Evolutionary conservation across 1,140 invertebrate species (phyloP).

Genomic region (Arctopsyche grandis): DNA sequence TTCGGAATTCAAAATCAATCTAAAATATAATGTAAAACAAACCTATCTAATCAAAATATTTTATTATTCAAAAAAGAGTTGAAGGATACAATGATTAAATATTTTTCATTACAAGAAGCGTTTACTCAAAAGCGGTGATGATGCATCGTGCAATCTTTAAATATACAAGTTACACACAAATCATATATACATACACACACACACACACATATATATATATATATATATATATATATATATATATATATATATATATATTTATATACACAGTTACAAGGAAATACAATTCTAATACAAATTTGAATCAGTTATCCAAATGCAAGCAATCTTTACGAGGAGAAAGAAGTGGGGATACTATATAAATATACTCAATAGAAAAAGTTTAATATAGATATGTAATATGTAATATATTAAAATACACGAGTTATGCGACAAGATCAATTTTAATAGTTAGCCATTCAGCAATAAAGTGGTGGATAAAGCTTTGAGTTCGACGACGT

Average conservation of each 20-base stretch:
- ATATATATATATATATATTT: background rate
- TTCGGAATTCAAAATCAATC: background rate
- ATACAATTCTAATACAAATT: no score
- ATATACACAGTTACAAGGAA: background rate
- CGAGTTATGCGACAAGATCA: background rate
- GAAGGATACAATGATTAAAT: no score
- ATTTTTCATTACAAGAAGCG: no score
- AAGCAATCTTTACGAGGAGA: background rate
- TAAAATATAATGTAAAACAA: background rate
- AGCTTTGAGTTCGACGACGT: background rate
- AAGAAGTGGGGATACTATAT: background rate
- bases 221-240: background rate
- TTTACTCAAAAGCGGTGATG: no score
- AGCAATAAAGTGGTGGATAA: constrained; percentile 43
- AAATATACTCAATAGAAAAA: background rate
- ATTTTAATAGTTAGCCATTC: constrained; percentile 33
- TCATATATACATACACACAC: background rate
- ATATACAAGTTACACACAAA: no score
- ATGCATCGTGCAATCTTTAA: no score
- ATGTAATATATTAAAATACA: background rate
- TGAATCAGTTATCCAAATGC: background rate
- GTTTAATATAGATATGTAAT: background rate
- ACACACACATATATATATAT: background rate
- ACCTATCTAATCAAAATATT: no score
- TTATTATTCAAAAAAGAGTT: no score